These are phyloP conservation scores for Neodiprion fabricii DNA, from an alignment of 1,140 invertebrate genomes.

Conservation along the genomic window DNA sequence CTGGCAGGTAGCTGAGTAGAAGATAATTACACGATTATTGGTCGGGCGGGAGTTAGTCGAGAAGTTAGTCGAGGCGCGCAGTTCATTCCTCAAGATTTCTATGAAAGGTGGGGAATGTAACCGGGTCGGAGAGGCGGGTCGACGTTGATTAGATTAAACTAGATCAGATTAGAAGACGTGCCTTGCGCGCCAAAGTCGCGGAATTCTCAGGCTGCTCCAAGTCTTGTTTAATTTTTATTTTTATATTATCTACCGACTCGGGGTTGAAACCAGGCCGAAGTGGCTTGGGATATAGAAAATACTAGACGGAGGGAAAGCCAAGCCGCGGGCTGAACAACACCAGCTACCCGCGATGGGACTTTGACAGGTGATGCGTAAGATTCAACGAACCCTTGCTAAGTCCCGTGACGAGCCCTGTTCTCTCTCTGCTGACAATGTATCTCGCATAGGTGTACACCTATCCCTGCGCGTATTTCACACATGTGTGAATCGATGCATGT, in stretches of 20 bases:
- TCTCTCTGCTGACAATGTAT: neutral
- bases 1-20: too few species aligned
- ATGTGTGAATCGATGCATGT: too few species aligned
- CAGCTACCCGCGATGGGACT: constrained; percentile 1
- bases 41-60: neutral
- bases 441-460: neutral
- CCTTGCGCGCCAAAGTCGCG: neutral
- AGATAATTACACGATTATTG: too few species aligned
- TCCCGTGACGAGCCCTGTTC: neutral
- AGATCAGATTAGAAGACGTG: neutral
- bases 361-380: constrained; percentile 28
- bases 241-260: too few species aligned
- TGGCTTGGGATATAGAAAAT: too few species aligned
- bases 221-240: too few species aligned
- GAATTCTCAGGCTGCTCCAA: neutral
- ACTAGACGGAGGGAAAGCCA: too few species aligned
- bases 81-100: neutral
- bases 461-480: too few species aligned
- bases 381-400: constrained; percentile 26
- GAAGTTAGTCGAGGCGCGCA: neutral
- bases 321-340: too few species aligned
- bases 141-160: constrained; percentile 3
- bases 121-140: neutral
- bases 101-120: neutral
- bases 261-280: neutral